Base-by-base conservation (phyloP, 1,140 invertebrate genomes). In the Nomia melanderi region DNA sequence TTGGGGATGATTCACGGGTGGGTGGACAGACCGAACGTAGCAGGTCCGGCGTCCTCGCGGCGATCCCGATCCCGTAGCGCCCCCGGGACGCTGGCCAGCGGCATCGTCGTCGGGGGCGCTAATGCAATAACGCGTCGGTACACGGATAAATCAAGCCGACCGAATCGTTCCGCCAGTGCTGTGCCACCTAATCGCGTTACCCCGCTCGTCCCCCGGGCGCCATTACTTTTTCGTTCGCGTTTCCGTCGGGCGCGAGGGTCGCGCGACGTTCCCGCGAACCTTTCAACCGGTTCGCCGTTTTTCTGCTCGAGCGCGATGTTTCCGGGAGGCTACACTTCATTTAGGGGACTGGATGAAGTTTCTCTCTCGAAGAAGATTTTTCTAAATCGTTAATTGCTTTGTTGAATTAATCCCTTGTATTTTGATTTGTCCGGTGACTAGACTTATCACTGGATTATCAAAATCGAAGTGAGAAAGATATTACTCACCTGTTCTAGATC, bases 101-200 rank as follows among this genome's bases (percentile, higher is more conserved):
- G 73, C 77, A 62, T 82, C 71, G 71, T 71, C 71, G 77, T 71
- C 14, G 41, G 81, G 81, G 74, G 85, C 85, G 86, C 85, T 91
- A 91, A 91, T 90, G 89, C 89, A 91, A 91, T 91, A 91, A 91
- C 86, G 86, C 78, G 80, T 83, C 77, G 87, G 83, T 85, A 84
- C 86, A 77, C 82, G 89, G 87, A 90, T 91, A 91, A 91, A 91
- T 91, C 90, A 91, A 90, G 85, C 83, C 47, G 66, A 77, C 81
- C 62, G 87, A 88, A 86, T 71, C 78, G 76, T 62, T 70, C 77
- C 77, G 63, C 64, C 77, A 80, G 81, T 81, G 76, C 81, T 59
- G 74, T 85, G 71, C 78, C 83, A 78, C 79, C 85, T 90, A 90
- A 90, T 91, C 89, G 87, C 81, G 89, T 90, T 90, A 88, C 79